Conservation (phyloP, 2,888 invertebrate genomes). For the Campoplex capitator region DNA sequence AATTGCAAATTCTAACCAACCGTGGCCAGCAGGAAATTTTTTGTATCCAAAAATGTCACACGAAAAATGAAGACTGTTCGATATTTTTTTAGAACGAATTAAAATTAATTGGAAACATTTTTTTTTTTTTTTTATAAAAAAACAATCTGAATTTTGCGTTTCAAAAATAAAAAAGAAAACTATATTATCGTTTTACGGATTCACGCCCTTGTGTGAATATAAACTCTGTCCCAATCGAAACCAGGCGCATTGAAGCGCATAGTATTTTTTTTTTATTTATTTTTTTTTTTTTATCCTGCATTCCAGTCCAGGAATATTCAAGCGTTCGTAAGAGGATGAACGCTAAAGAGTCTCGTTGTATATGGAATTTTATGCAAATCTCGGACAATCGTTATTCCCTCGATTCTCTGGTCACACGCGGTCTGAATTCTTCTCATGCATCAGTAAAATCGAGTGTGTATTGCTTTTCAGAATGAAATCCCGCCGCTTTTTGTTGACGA, state of each 20-base stretch:
- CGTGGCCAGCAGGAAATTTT: not conserved
- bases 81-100: not conserved
- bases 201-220: not conserved
- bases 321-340: slow-evolving; percentile 39
- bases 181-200: not conserved
- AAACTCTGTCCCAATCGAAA: not conserved
- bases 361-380: slow-evolving; percentile 60
- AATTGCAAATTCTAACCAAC: not conserved
- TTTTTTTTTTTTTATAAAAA: not conserved
- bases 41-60: not conserved
- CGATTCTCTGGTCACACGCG: slow-evolving; percentile 21
- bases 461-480: slow-evolving; percentile 15
- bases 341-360: slow-evolving; percentile 17
- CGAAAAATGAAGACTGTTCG: not conserved
- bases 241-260: not conserved
- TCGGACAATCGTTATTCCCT: slow-evolving; percentile 47
- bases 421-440: slow-evolving; percentile 23
- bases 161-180: not conserved
- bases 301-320: slow-evolving; percentile 34
- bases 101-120: not conserved
- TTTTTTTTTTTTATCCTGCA: not conserved
- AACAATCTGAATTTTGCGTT: not conserved
- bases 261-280: slow-evolving; percentile 15
- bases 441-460: slow-evolving; percentile 15
- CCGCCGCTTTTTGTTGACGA: slow-evolving; percentile 1